Conservation (phyloP, 2,888 invertebrate species). For the Chamaedrilus cognettii region DNA sequence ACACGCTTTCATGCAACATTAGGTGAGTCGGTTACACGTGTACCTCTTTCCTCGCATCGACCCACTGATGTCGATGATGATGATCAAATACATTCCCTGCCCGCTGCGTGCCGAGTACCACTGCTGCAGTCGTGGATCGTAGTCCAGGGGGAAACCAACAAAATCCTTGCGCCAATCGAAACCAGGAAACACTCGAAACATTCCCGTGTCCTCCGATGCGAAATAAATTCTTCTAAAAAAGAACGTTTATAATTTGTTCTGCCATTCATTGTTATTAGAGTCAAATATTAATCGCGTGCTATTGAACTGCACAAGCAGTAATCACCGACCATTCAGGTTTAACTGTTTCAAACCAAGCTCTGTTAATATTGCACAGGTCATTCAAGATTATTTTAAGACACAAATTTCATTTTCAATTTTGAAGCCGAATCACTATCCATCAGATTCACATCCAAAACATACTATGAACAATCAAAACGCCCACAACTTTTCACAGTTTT, state of each 20-base stretch:
- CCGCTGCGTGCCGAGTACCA: conserved; percentile 35
- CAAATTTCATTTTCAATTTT: no score
- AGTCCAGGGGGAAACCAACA: conserved; percentile 32
- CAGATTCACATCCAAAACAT: no score
- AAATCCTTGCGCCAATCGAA: conserved; percentile 29
- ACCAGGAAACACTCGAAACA: conserved; percentile 29
- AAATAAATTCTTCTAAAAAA: conserved; percentile 36
- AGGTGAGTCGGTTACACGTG: background rate
- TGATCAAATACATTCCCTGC: conserved; percentile 31
- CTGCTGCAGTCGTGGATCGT: conserved; percentile 34
- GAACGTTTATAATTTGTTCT: no score
- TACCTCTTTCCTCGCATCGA: conserved; percentile 28
- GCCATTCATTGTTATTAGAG: no score
- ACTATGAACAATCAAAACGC: no score
- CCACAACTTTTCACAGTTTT: no score
- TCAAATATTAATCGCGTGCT: no score
- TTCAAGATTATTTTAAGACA: no score
- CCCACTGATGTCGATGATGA: conserved; percentile 33
- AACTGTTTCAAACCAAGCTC: background rate
- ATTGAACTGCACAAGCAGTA: background rate
- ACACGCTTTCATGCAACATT: no score
- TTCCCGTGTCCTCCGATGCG: conserved; percentile 33
- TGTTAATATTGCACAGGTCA: background rate
- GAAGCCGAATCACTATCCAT: no score
- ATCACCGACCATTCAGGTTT: no score